Evolutionary conservation across 2,888 invertebrate genomes (phyloP).

Genomic region (Lasioglossum figueresi): DNA sequence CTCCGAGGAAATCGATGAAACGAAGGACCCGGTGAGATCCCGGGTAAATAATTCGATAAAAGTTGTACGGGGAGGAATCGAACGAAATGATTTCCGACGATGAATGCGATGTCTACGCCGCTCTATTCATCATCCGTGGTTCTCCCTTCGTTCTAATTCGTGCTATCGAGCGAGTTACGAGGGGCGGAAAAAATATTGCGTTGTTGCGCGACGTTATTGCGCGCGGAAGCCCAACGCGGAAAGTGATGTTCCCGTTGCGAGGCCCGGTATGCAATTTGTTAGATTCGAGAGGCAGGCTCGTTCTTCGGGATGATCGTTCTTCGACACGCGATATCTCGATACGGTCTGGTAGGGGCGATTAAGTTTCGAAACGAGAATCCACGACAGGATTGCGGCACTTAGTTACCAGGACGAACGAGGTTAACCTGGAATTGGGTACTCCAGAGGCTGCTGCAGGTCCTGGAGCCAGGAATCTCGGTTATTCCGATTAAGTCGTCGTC

Average conservation of each 20-base stretch:
- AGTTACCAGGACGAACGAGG: constrained; percentile 74
- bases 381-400: constrained; percentile 75
- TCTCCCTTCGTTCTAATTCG: background rate
- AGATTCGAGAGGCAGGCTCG: constrained; percentile 30
- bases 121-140: background rate
- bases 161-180: constrained; percentile 8
- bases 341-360: constrained; percentile 57
- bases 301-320: constrained; percentile 45
- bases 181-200: constrained; percentile 21
- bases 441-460: constrained; percentile 53
- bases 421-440: constrained; percentile 74
- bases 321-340: constrained; percentile 54
- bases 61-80: background rate
- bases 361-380: constrained; percentile 70
- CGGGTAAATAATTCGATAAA: background rate
- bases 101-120: background rate
- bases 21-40: background rate
- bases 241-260: background rate
- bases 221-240: constrained; percentile 4
- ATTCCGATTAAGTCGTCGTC: constrained; percentile 73
- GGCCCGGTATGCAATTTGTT: constrained; percentile 37
- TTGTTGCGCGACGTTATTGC: constrained; percentile 28
- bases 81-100: background rate
- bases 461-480: constrained; percentile 75
- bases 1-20: background rate